A percentile compares a stretch with the other conserved stretches of the same genome.
Evolutionary conservation across 1,140 invertebrate genomes (phyloP).

Genomic region (Artemia franciscana): DNA sequence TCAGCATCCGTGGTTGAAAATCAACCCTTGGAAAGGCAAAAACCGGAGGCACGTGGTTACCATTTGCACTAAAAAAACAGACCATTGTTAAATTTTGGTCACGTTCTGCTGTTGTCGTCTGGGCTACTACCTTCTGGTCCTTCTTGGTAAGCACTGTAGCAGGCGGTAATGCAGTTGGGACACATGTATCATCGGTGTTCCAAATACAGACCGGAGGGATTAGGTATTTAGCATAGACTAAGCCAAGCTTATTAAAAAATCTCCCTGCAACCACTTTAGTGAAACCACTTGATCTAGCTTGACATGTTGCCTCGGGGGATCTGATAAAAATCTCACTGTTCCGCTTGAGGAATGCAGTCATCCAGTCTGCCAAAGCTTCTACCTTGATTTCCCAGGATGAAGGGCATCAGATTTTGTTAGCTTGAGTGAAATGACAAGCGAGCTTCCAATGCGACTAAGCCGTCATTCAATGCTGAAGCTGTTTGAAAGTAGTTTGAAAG

Average conservation of each 20-base stretch:
- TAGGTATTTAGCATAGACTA: too few species aligned
- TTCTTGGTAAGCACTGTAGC: slow-evolving; percentile 8
- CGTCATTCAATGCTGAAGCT: too few species aligned
- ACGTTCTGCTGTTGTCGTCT: slow-evolving; percentile 20
- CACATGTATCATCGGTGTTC: slow-evolving; percentile 22
- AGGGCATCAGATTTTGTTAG: slow-evolving; percentile 17
- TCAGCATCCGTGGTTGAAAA: too few species aligned
- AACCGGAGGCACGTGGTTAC: too few species aligned
- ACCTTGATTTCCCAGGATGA: slow-evolving; percentile 2
- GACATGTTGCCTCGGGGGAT: background rate
- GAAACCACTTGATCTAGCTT: background rate
- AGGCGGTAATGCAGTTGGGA: slow-evolving; percentile 19
- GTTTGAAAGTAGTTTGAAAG: too few species aligned
- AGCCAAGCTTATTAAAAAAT: slow-evolving; percentile 11
- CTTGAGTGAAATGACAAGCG: slow-evolving; percentile 17
- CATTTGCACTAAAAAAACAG: slow-evolving; percentile 17
- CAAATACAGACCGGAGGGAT: slow-evolving; percentile 15
- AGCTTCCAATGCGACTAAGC: too few species aligned
- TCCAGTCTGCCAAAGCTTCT: too few species aligned
- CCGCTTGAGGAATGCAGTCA: too few species aligned
- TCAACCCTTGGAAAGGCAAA: too few species aligned
- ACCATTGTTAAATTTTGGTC: slow-evolving; percentile 19
- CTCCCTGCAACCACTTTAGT: background rate
- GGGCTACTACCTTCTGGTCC: slow-evolving; percentile 19
- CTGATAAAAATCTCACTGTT: too few species aligned